phyloP scores from a whole-genome alignment of 2,888 invertebrate genomes.

The Polydrusus pterygomalis region DNA sequence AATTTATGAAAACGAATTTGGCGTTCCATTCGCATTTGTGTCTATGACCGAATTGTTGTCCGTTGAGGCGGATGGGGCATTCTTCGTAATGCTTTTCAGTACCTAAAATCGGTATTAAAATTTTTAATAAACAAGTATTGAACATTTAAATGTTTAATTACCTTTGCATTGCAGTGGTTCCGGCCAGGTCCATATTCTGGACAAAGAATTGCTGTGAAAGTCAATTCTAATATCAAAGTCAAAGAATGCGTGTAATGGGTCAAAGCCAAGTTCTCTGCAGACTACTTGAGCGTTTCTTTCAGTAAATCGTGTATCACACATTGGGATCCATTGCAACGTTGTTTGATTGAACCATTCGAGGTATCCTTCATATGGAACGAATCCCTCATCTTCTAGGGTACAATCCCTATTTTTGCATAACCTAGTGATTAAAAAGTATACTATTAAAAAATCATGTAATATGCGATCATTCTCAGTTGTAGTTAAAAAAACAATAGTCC shows the following conservation, averaged over 20 bases:
- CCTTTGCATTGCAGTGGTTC: slow-evolving; percentile 92
- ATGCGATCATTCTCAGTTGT: too few relatives aligned
- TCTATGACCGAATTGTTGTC: slow-evolving; percentile 89
- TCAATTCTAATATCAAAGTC: slow-evolving; percentile 90
- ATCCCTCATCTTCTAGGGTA: slow-evolving; percentile 75
- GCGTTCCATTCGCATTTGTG: slow-evolving; percentile 93
- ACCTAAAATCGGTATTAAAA: slow-evolving; percentile 19
- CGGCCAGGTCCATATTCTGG: slow-evolving; percentile 95
- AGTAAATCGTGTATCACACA: slow-evolving; percentile 94
- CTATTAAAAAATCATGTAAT: too few relatives aligned
- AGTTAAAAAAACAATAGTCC: too few relatives aligned
- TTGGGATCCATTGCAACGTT: slow-evolving; percentile 96
- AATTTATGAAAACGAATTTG: slow-evolving; percentile 94
- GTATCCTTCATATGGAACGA: slow-evolving; percentile 84
- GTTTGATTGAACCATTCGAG: slow-evolving; percentile 96
- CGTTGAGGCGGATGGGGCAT: slow-evolving; percentile 92
- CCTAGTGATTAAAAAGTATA: slow-evolving; percentile 45
- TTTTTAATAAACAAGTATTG: too few relatives aligned
- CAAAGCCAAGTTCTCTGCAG: slow-evolving; percentile 93
- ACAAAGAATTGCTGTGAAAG: slow-evolving; percentile 90
- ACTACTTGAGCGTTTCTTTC: slow-evolving; percentile 98
- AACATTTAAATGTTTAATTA: slow-evolving; percentile 61
- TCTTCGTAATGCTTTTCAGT: slow-evolving; percentile 79
- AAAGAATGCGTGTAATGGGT: slow-evolving; percentile 91
- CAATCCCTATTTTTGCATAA: slow-evolving; percentile 87